Evolutionary conservation across 2,113 vertebrate species (phyloP).

Genomic region (Halichoerus grypus): DNA sequence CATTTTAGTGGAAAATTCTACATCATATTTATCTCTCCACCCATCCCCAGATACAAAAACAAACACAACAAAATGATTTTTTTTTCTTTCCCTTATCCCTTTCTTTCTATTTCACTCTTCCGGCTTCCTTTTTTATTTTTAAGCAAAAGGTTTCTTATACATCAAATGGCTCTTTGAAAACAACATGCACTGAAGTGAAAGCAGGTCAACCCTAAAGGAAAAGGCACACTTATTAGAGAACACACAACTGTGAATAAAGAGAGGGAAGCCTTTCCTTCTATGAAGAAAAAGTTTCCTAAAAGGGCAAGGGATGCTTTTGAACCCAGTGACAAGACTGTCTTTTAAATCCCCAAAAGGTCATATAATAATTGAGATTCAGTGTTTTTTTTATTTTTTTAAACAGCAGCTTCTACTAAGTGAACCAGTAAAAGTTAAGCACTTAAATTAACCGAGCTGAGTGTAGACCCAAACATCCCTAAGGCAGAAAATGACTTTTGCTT

Average conservation of each 20-base stretch:
- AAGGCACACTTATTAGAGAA: slow-evolving; percentile 78
- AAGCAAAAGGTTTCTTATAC: slow-evolving; percentile 77
- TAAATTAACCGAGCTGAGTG: slow-evolving; percentile 72
- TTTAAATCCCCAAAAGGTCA: slow-evolving; percentile 78
- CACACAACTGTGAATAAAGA: slow-evolving; percentile 75
- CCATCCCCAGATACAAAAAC: slow-evolving; percentile 9
- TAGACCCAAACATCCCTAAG: slow-evolving; percentile 58
- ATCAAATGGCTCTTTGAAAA: slow-evolving; percentile 83
- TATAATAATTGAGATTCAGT: slow-evolving; percentile 77
- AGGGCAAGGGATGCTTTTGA: slow-evolving; percentile 65
- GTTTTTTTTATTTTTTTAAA: slow-evolving; percentile 12
- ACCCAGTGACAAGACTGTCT: slow-evolving; percentile 65
- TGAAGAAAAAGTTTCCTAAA: slow-evolving; percentile 63
- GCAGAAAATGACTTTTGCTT: slow-evolving; percentile 73
- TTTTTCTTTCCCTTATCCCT: neutral
- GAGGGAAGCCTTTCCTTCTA: slow-evolving; percentile 57
- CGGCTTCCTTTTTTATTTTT: slow-evolving; percentile 71
- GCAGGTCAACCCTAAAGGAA: slow-evolving; percentile 73
- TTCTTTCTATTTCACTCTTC: slow-evolving; percentile 65
- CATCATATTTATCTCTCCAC: neutral
- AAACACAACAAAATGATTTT: slow-evolving; percentile 12
- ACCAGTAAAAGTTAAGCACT: slow-evolving; percentile 73
- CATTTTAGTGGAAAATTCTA: neutral
- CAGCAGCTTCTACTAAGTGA: slow-evolving; percentile 63
- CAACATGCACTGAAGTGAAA: slow-evolving; percentile 77